These are phyloP conservation scores for Odontamblyopus rebecca DNA, from an alignment of 2,797 vertebrate species.

Conservation along the genomic window DNA sequence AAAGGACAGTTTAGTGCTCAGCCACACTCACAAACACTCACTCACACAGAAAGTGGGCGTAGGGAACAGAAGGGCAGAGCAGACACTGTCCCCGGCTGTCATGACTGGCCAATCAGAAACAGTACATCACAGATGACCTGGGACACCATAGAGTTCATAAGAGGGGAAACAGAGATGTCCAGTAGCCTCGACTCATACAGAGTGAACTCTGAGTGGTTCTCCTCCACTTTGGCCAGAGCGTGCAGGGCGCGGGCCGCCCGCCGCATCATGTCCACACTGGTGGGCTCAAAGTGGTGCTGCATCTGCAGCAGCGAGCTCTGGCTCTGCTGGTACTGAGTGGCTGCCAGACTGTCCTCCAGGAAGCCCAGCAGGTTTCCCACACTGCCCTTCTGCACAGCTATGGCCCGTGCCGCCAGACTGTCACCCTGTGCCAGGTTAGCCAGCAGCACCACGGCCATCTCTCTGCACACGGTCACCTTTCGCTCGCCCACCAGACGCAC, in stretches of 20 bases:
- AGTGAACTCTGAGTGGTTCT: slow-evolving; percentile 99
- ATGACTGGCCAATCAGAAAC: slow-evolving; percentile 99
- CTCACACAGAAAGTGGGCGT: slow-evolving; percentile 44
- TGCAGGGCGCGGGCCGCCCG: slow-evolving; percentile 95
- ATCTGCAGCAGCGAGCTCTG: slow-evolving; percentile 91
- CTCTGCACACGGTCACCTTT: slow-evolving; percentile 96
- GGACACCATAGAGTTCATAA: slow-evolving; percentile 99
- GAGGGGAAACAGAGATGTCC: slow-evolving; percentile 97
- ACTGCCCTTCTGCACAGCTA: slow-evolving; percentile 95
- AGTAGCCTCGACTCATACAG: slow-evolving; percentile 97
- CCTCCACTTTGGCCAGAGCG: slow-evolving; percentile 95
- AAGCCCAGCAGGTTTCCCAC: slow-evolving; percentile 97
- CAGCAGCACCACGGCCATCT: slow-evolving; percentile 97
- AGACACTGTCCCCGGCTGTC: slow-evolving; percentile 89
- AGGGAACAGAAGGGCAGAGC: slow-evolving; percentile 61
- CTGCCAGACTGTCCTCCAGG: slow-evolving; percentile 97
- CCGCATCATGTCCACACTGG: slow-evolving; percentile 99
- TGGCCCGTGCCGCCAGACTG: slow-evolving; percentile 90
- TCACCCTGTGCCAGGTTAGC: slow-evolving; percentile 98
- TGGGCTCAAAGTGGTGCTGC: slow-evolving; percentile 93
- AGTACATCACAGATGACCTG: slow-evolving; percentile 99
- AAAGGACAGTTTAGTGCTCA: slow-evolving; percentile 83
- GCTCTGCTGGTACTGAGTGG: slow-evolving; percentile 97
- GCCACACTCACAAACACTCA: slow-evolving; percentile 80
- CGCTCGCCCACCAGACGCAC: slow-evolving; percentile 97